These are phyloP conservation scores for Nasonovia ribisnigri DNA, from an alignment of 2,888 invertebrate genomes.

Conservation along the genomic window DNA sequence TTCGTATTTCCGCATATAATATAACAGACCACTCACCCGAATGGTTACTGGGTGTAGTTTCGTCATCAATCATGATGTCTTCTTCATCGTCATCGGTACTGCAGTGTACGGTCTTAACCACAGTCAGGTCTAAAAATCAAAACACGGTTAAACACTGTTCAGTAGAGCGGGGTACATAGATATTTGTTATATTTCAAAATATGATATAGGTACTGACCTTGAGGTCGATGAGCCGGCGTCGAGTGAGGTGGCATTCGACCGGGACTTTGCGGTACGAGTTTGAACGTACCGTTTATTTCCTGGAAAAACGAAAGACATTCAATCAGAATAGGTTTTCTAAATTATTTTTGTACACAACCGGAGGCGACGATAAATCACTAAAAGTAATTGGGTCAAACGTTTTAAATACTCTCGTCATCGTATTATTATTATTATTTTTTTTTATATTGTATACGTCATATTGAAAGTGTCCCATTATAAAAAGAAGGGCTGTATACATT, in stretches of 20 bases:
- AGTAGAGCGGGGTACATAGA: too few relatives aligned
- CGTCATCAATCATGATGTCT: conserved; percentile 58
- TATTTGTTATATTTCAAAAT: neutral
- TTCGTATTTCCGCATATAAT: neutral
- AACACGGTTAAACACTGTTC: neutral
- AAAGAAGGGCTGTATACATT: conserved; percentile 22
- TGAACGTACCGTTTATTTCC: conserved; percentile 79
- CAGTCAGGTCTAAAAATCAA: conserved; percentile 29
- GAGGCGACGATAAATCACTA: neutral
- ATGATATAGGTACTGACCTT: conserved; percentile 60
- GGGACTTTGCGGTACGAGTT: conserved; percentile 78
- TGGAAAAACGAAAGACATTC: conserved; percentile 68
- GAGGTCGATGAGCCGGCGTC: conserved; percentile 69
- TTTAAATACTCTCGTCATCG: neutral
- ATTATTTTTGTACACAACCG: neutral
- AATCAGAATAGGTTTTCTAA: neutral
- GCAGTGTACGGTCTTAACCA: conserved; percentile 25
- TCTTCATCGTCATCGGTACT: conserved; percentile 52
- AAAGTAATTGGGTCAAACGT: conserved; percentile 37
- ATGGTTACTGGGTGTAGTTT: conserved; percentile 18
- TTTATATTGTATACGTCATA: neutral
- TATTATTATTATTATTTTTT: neutral
- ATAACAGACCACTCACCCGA: conserved; percentile 11
- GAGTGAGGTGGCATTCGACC: conserved; percentile 72
- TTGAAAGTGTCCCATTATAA: conserved; percentile 29